Evolutionary conservation across 2,888 invertebrate genomes (phyloP).

Genomic region (Omphaloscelis lunosa): DNA sequence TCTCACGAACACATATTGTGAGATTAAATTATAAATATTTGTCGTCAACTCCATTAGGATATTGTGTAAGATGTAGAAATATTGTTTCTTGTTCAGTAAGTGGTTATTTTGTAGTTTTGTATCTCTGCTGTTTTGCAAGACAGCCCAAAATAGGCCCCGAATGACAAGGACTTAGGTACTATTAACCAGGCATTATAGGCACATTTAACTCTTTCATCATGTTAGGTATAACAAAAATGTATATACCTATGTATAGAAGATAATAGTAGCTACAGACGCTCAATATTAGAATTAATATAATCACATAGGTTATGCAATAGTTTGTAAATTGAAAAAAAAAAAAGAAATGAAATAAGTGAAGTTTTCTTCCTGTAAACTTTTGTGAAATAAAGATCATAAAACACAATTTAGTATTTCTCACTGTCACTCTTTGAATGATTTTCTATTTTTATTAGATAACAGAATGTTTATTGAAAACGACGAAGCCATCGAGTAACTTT

Average conservation of each 20-base stretch:
- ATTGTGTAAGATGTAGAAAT: background rate
- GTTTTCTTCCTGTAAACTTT: too few species aligned
- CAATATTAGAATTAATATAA: background rate
- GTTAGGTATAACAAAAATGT: background rate
- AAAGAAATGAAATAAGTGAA: too few species aligned
- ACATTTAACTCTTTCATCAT: background rate
- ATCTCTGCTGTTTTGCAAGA: background rate
- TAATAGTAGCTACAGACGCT: background rate
- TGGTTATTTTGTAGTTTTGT: background rate
- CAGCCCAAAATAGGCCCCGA: background rate
- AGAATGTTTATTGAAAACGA: background rate
- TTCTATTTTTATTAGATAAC: background rate
- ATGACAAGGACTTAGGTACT: background rate
- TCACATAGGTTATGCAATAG: background rate
- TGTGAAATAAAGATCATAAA: too few species aligned
- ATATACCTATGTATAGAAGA: background rate
- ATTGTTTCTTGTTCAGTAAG: background rate
- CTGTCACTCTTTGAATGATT: background rate
- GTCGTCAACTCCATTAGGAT: constrained; percentile 22
- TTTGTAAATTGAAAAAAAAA: background rate
- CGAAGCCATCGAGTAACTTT: background rate
- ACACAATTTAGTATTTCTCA: background rate
- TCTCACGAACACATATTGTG: constrained; percentile 33
- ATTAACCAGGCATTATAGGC: too few species aligned
- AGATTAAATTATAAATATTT: constrained; percentile 45